A percentile compares a stretch with the other conserved stretches of the same genome.
Evolutionary conservation across 2,797 vertebrate species (phyloP).

Genomic region (Molossus alvarezi): DNA sequence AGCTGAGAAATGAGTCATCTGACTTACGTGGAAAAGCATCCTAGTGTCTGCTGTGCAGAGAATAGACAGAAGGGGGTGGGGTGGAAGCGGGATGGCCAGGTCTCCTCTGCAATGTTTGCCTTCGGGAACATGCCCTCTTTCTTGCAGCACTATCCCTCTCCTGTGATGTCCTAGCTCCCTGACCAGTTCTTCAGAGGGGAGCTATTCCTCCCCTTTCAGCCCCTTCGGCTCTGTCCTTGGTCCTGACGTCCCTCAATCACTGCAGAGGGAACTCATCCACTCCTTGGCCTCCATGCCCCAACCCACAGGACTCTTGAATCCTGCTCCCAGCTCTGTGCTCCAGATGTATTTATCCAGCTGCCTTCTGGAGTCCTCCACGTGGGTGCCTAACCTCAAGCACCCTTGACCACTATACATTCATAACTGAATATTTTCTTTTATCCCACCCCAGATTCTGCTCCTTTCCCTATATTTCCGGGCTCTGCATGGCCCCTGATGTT

Average conservation of each 20-base stretch:
- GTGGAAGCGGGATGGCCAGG: neutral
- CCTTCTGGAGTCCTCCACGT: neutral
- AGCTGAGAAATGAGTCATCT: neutral
- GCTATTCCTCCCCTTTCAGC: accelerated
- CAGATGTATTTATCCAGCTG: neutral
- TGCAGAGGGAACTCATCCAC: neutral
- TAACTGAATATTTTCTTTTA: neutral
- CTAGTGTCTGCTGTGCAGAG: neutral
- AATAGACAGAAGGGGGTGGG: neutral
- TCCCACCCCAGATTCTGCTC: accelerated
- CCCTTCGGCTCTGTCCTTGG: neutral
- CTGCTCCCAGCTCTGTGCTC: neutral
- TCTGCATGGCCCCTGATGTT: neutral
- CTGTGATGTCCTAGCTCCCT: neutral
- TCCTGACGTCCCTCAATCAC: neutral
- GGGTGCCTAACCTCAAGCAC: neutral
- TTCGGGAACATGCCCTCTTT: neutral
- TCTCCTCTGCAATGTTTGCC: neutral
- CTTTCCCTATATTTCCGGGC: neutral
- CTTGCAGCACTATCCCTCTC: neutral
- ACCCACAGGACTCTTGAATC: neutral
- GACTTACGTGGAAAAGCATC: neutral
- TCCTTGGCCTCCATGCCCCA: accelerated
- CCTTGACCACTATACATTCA: no score
- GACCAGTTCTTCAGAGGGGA: neutral